Evolutionary conservation across 2,113 vertebrate species (phyloP).

Genomic region (Lophius piscatorius): DNA sequence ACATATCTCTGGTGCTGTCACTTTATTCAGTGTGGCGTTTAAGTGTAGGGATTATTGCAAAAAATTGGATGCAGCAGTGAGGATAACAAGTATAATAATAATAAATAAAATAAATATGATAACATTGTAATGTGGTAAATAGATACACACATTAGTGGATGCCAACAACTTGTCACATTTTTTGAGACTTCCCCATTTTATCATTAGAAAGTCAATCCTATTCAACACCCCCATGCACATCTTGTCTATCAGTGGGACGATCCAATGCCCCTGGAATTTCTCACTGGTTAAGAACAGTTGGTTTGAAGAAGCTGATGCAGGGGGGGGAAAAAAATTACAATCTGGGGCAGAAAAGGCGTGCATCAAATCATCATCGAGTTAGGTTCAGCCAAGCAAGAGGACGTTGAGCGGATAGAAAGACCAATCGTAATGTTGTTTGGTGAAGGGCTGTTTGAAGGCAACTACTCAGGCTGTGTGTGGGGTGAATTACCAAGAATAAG

Average conservation of each 20-base stretch:
- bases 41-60: no score
- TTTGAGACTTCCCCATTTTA: not conserved
- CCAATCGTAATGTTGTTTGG: not conserved
- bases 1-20: no score
- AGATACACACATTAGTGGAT: no score
- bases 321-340: not conserved
- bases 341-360: slow-evolving; percentile 5
- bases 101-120: no score
- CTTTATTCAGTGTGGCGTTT: no score
- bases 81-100: no score
- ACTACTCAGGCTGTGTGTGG: slow-evolving; percentile 20
- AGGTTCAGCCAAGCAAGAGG: not conserved
- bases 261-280: slow-evolving; percentile 4
- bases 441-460: slow-evolving; percentile 4
- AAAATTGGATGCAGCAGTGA: not conserved
- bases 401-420: slow-evolving; percentile 1
- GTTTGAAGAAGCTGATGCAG: slow-evolving; percentile 13
- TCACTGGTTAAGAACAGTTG: not conserved
- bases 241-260: slow-evolving; percentile 1
- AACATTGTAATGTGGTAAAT: no score
- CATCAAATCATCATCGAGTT: slow-evolving; percentile 9
- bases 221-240: slow-evolving; percentile 1
- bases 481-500: slow-evolving; percentile 7
- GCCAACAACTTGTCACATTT: no score
- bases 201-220: not conserved